Percentiles rank a stretch among this genome's conserved stretches.
These are phyloP conservation scores for Callimico goeldii DNA, from an alignment of 2,797 vertebrate genomes.

Conservation along the genomic window DNA sequence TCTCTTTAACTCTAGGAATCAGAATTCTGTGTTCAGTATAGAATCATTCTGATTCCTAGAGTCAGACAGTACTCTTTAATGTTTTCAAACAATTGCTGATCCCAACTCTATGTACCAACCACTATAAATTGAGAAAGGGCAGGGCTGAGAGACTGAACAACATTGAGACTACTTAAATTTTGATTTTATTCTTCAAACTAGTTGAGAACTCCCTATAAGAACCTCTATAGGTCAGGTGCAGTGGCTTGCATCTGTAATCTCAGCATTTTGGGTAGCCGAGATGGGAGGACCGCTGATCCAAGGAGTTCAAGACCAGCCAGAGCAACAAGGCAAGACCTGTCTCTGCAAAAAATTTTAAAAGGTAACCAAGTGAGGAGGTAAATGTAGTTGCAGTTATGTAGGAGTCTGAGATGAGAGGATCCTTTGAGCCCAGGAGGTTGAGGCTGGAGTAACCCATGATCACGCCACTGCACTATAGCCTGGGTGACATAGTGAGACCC, in stretches of 20 bases:
- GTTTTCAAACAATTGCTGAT: not conserved
- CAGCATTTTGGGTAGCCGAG: not conserved
- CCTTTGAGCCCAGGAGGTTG: not conserved
- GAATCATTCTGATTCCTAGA: not conserved
- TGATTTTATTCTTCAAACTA: not conserved
- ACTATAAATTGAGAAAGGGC: not conserved
- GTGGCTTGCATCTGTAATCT: not conserved
- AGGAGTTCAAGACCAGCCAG: not conserved
- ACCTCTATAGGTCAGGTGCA: not conserved
- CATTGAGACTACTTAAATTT: not conserved
- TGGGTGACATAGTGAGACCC: not conserved
- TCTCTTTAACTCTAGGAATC: not conserved
- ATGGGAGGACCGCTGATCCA: not conserved
- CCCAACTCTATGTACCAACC: not conserved
- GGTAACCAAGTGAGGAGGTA: not conserved
- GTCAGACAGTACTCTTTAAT: not conserved
- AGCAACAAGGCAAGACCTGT: not conserved
- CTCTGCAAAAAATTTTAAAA: not conserved
- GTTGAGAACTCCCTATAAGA: not conserved
- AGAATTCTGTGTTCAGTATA: not conserved
- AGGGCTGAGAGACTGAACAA: not conserved
- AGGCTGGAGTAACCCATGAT: not conserved
- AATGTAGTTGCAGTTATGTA: not conserved
- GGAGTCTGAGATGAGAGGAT: not conserved
- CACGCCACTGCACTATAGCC: not conserved